Base-by-base conservation (phyloP, 2,888 invertebrate species). In the Thyatira batis region DNA sequence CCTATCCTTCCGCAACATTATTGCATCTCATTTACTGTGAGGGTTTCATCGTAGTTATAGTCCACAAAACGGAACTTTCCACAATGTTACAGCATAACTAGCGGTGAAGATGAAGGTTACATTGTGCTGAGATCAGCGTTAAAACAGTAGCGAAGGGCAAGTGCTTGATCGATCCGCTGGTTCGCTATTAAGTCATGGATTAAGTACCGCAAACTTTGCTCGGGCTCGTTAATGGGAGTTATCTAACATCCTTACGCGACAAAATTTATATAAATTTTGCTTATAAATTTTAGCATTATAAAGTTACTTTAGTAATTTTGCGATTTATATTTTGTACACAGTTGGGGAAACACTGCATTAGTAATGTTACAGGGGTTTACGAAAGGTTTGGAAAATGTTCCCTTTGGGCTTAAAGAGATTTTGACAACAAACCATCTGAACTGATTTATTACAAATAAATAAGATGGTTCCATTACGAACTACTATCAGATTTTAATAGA, bases 161-260 rank as follows among this genome's bases (percentile, higher is more conserved):
- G 72, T 63, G 70, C 58, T 58, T 64, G 71, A 82, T 82, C 80
- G 83, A 82, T 80, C 72, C 61, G 57, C 59, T 60, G 59, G 67
- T 65, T 59, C 51, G 58, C 62, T 55, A 67, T 70, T 67, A 69
- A 71, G 63, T 60, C 66, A 64, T 61, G 70, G 71, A 69, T 76
- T 72, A 73, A 67, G 65, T 60, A 68, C 62, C 69, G 57, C 67
- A 71, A 81, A 79, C 77, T 84, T 80, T 73, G 63, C 76, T 75
- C 71, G 70, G 67, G 61, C 60, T 61, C 66, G 59, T 65, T 76
- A 76, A 76, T 75, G 68, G 70, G 58, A 65, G 64, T 69, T 73
- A 65, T 60, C 62, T 56, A 64, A 73, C 59, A 65, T 67, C 64
- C 65, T 65, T 67, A 69, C 70, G 66, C 62, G 65, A 71, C 68